Evolutionary conservation across 92 coral and sea anemone genomes (phyloP).

Genomic region (Plumapathes pennacea): DNA sequence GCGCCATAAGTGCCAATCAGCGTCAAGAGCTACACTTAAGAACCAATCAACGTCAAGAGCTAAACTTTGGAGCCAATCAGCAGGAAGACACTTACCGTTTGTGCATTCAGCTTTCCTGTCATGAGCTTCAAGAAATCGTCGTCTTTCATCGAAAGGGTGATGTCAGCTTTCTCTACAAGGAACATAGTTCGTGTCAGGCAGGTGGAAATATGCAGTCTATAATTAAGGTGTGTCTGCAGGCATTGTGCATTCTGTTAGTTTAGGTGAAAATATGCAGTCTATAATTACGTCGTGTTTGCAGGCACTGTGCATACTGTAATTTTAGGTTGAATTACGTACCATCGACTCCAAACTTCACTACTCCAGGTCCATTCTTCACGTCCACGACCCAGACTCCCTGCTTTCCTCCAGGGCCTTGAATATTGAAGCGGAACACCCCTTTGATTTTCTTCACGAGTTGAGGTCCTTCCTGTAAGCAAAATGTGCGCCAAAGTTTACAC

Average conservation of each 20-base stretch:
- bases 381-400: conserved; percentile 88
- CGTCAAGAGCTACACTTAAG: too few species aligned
- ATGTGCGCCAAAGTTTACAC: too few species aligned
- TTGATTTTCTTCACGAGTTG: conserved; percentile 79
- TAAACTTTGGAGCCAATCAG: not conserved
- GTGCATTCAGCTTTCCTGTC: conserved; percentile 88
- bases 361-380: conserved; percentile 82
- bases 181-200: too few species aligned
- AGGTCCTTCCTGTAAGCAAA: conserved; percentile 94
- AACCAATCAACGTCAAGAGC: not conserved
- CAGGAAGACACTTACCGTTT: conserved; percentile 52
- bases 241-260: too few species aligned
- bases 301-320: not conserved
- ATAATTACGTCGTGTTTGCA: too few species aligned
- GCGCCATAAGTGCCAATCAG: too few species aligned
- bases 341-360: conserved; percentile 65
- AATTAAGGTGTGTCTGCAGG: too few species aligned
- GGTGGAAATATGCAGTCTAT: too few species aligned
- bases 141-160: conserved; percentile 73
- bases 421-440: conserved; percentile 76
- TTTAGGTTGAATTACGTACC: conserved; percentile 36
- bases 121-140: conserved; percentile 75
- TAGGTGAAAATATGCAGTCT: too few species aligned
- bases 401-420: conserved; percentile 60
- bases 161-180: conserved; percentile 82